Conservation (phyloP, 2,113 vertebrate genomes). For the Falco punctatus region DNA sequence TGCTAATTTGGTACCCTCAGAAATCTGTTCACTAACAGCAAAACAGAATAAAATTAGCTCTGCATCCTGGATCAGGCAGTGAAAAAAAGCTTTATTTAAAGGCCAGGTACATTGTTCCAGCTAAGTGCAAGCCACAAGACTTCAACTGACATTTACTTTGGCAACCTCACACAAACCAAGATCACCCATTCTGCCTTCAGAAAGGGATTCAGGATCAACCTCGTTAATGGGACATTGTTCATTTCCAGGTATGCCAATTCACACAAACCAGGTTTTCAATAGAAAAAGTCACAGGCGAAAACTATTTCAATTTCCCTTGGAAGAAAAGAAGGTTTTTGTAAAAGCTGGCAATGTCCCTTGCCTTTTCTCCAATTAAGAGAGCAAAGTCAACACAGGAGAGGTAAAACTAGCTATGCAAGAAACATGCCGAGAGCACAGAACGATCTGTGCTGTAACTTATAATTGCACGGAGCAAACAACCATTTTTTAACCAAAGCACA, state of each 20-base stretch:
- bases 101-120: conserved; percentile 31
- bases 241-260: not conserved
- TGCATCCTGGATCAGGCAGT: not conserved
- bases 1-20: not conserved
- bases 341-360: not conserved
- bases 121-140: not conserved
- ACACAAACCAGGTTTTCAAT: conserved; percentile 26
- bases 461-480: not conserved
- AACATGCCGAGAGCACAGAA: not conserved
- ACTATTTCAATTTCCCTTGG: not conserved
- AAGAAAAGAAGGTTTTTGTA: not conserved
- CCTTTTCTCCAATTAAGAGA: not conserved
- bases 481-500: not conserved
- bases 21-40: not conserved
- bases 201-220: not conserved
- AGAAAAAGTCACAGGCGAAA: not conserved
- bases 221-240: not conserved
- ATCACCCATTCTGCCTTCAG: conserved; percentile 10
- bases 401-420: not conserved
- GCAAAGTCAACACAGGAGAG: not conserved
- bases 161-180: not conserved
- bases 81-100: conserved; percentile 18
- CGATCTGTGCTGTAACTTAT: not conserved
- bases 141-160: conserved; percentile 44
- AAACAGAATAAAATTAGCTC: conserved; percentile 17